A percentile compares a stretch with the other conserved stretches of the same genome.
These are phyloP conservation scores for Trachelus troglodyta DNA, from an alignment of 2,888 invertebrate species.

Conservation along the genomic window DNA sequence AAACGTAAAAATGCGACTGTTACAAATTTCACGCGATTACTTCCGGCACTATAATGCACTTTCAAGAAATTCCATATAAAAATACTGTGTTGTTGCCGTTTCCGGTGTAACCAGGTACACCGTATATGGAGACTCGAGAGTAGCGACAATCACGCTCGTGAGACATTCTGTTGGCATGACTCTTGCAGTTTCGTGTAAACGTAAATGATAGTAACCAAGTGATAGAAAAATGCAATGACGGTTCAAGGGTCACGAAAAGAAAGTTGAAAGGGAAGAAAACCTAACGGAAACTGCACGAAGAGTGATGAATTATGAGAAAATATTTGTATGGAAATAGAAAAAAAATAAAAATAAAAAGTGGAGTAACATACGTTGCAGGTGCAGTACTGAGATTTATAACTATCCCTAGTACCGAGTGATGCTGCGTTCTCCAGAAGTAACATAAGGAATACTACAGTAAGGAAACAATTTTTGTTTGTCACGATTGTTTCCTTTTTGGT, in stretches of 20 bases:
- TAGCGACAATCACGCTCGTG: conserved; percentile 1
- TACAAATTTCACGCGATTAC: background rate
- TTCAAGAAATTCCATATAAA: conserved; percentile 64
- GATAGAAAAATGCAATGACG: too few species aligned
- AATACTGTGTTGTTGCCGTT: conserved; percentile 60
- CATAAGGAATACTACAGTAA: background rate
- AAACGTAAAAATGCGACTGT: conserved; percentile 29
- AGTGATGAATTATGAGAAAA: background rate
- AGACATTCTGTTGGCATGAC: background rate
- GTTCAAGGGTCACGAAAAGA: too few species aligned
- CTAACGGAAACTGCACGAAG: too few species aligned
- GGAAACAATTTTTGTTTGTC: background rate
- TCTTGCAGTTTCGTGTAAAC: too few species aligned
- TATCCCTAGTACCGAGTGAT: too few species aligned
- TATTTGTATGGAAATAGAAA: background rate
- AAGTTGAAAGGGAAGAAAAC: too few species aligned
- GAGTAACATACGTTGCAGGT: background rate
- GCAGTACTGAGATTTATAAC: too few species aligned
- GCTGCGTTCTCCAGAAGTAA: too few species aligned
- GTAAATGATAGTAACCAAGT: too few species aligned
- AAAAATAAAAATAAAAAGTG: background rate
- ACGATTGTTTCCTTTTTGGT: conserved; percentile 16
- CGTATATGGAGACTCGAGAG: conserved; percentile 43
- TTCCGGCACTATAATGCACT: conserved; percentile 63
- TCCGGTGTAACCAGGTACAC: conserved; percentile 40